Evolutionary conservation across 2,888 invertebrate genomes (phyloP), one percentile per base, ranked within the genome.

Genomic region (Eledona agricola): DNA sequence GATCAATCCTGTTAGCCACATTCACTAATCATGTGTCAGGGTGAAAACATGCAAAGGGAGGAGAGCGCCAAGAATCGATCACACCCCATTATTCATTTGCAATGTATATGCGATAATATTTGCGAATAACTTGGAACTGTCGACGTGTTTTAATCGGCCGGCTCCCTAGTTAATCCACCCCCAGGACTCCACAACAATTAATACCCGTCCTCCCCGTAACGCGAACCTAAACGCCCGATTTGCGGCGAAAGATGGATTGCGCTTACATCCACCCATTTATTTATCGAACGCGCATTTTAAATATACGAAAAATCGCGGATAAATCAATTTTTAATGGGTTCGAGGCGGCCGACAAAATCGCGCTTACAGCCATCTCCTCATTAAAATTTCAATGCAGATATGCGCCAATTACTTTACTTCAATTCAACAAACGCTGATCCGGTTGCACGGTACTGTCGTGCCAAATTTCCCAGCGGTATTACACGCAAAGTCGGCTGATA

Each of bases 41-140:
- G 60, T 60, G 65, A 63, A 69, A 69, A 69, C 69, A 69, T 65
- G 69, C 65, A 67, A 69, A 67, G 66, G 67, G 67, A 57, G 69
- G 67, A 68, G 65, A 66, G 57, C 51, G 55, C 50, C 57, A 61
- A 51, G 55, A 62, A 66, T 66, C 67, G 66, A 65, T 65, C 57
- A 50, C 42, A 45, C 13, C 56, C 61, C 60, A 63, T 66, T 60
- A 65, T 63, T 64, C 65, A 63, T 60, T 62, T 56, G 61, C 54
- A 62, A 54, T 59, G 57, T 59, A 60, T 59, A 42, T 43, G 40
- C 32, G 12, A 37, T 45, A 34, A 51, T 43, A 51, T 51, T 51
- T 45, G 29, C 28, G 23, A 17, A 42, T 32, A 16, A 12, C 34
- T 25, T 37, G 23, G 34, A 34, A 34, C 19, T 20, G 31, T 12